phyloP scores from a whole-genome alignment of 2,797 vertebrate species.

The Amblyopsis hoosieri region DNA sequence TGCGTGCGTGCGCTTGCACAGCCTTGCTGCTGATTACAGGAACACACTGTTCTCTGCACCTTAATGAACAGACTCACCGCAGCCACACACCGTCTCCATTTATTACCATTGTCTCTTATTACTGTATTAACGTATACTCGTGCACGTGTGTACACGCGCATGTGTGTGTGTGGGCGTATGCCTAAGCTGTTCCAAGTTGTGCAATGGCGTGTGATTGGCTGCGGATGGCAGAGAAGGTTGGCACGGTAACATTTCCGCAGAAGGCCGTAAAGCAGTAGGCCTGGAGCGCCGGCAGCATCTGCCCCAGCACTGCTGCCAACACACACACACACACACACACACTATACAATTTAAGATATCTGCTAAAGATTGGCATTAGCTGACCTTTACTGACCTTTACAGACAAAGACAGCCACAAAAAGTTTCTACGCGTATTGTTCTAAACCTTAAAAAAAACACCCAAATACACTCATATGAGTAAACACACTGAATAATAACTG shows the following conservation, averaged over 20 bases:
- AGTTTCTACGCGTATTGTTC: too few species aligned
- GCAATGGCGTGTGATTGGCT: slow-evolving; percentile 72
- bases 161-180: slow-evolving; percentile 49
- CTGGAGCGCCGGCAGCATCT: slow-evolving; percentile 80
- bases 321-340: slow-evolving; percentile 5
- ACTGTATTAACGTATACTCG: slow-evolving; percentile 37
- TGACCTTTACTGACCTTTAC: too few species aligned
- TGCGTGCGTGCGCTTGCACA: slow-evolving; percentile 15
- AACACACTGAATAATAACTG: too few species aligned
- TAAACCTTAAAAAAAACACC: too few species aligned
- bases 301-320: slow-evolving; percentile 73
- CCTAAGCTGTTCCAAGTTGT: slow-evolving; percentile 60
- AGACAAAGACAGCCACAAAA: too few species aligned
- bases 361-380: too few species aligned
- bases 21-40: slow-evolving; percentile 55
- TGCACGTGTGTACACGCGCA: slow-evolving; percentile 21
- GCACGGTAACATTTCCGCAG: slow-evolving; percentile 79
- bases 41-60: slow-evolving; percentile 60
- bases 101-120: slow-evolving; percentile 61
- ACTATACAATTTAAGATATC: not conserved
- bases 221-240: slow-evolving; percentile 74
- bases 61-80: slow-evolving; percentile 67
- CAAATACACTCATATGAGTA: too few species aligned
- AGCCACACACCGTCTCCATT: slow-evolving; percentile 61
- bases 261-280: slow-evolving; percentile 80